Evolutionary conservation across 2,797 vertebrate species (phyloP), one percentile per base, ranked within the genome.

Genomic region (Carcharodon carcharias): DNA sequence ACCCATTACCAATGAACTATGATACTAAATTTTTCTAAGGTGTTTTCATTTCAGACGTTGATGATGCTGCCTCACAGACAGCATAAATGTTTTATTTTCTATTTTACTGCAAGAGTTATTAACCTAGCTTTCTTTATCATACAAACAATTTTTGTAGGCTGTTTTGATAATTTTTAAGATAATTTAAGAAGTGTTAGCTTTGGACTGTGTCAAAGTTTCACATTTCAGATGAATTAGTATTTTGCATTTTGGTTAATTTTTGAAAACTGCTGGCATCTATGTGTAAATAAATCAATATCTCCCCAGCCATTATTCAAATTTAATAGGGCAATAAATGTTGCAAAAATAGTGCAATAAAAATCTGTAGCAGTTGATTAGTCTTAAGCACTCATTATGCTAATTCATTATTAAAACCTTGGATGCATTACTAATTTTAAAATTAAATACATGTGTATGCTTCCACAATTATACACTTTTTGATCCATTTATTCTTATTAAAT

Each of bases 251-350:
- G 69, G 28, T 77, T 95, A 35, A 58, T 95, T 77, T 77, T 58
- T 95, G 45, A 71, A 95, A 95, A 50, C 94, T 56, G 28, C 50
- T 95, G 67, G 11, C 69, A 16, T 54, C 94, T 28, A 50, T 58
- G 61, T 71, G 65, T 95, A 95, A 95, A 77, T 95, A 95, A 95
- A 77, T 77, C 94, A 95, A 77, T 77, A 77, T 95, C 69, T 77
- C 67, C 73, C 31, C 21, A 58, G 54, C 54, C 94, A 58, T 95
- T 95, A 95, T 50, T 95, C 94, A 95, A 56, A 77, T 95, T 95
- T 95, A 95, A 95, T 95, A 95, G 94, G 94, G 94, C 94, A 95
- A 95, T 95, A 95, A 95, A 95, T 95, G 94, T 95, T 95, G 94
- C 50, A 95, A 95, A 95, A 95, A 95, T 95, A 95, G 94, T 95